Evolutionary conservation across 2,797 vertebrate genomes (phyloP), one percentile per base, ranked within the genome.

Genomic region (Protonibea diacanthus): DNA sequence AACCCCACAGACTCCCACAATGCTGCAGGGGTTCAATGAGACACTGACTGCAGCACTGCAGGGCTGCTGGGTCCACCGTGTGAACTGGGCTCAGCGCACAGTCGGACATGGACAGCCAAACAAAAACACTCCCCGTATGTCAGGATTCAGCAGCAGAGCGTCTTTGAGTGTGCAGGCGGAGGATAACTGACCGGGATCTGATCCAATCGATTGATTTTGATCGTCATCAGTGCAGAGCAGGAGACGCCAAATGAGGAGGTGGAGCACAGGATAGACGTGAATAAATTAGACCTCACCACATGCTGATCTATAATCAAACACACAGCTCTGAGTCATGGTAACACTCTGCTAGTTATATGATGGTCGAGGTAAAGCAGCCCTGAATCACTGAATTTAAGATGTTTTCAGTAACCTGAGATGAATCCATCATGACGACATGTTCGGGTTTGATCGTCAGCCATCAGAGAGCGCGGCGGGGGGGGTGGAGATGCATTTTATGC

Each of bases 1-100:
- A 15, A 2, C 27, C 42, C 79, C 74, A 45, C 74, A 55, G 47
- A 72, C 68, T 21, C 60, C 48, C 55, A 48, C n/a, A 53, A 1
- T n/a, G 49, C 77, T 47, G 67, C 70, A 56, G 80, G 53, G 72
- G 68, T 66, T 78, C 47, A 68, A 0, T 64, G 71, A 63, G 58
- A 64, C 7, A 2, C 18, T 38, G 56, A 56, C 27, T 45, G 51
- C 63, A 42, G 63, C n/a, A 13, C 55, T 33, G 64, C 47, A 27
- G 33, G 60, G 21, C 74, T 10, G 65, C 81, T 6, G 45, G 44
- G 13, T 70, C 18, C 62, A 1, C 20, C 25, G 1, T 17, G 62
- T 62, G 69, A 68, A 45, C n/a, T 3, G 18, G 47, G 1, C 44
- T 81, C 69, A 21, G 2, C 33, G 14, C 45, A 45, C 56, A 52